Evolutionary conservation across 23 tunicate species (phyloP), one percentile per base, ranked within the genome.

Genomic region (Ciona savignyi): DNA sequence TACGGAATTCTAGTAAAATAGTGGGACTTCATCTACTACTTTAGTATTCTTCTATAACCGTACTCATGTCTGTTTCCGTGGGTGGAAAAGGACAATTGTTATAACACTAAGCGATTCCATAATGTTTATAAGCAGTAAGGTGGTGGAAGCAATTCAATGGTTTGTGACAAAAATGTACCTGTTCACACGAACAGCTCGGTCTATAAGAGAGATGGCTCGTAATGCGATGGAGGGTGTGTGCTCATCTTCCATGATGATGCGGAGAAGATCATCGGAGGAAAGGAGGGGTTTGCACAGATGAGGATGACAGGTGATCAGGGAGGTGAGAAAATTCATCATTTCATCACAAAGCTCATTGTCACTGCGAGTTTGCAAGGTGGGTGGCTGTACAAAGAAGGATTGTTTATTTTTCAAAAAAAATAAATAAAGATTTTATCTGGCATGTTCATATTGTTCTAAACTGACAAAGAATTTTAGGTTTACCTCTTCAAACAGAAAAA

Each of bases 191-290:
- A 88, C 68, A 1, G 67, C 78, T 68, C 79, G 63, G 6, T 65
- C 69, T 15, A 77, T 51, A 1, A 82, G 25, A 23, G 62, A 30
- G 25, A 88, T 61, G 27, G 83, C 71, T 3, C 29, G 3, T 4
- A 60, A 23, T 0, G 48, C 48, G 4, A 77, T 26, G 2, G 30
- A 23, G 25, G 35, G 51, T 25, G 29, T 51, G 29, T 62, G 65
- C 0, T 51, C 83, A 56, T 82, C 87, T 19, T 77, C 96, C 81
- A 88, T 82, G 31, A 82, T 64, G 15, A 88, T 23, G 11, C 96
- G 76, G n/a, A 88, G 56, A 28, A 82, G 66, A 42, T 88, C 81
- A 28, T 64, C 78, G 20, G 80, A 77, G 28, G 77, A 75, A 62
- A 88, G 62, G 60, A 88, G 33, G 20, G 49, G 1, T 23, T 35